phyloP scores from a whole-genome alignment of 2,797 vertebrate species.

The Notoglanidium macrostoma region DNA sequence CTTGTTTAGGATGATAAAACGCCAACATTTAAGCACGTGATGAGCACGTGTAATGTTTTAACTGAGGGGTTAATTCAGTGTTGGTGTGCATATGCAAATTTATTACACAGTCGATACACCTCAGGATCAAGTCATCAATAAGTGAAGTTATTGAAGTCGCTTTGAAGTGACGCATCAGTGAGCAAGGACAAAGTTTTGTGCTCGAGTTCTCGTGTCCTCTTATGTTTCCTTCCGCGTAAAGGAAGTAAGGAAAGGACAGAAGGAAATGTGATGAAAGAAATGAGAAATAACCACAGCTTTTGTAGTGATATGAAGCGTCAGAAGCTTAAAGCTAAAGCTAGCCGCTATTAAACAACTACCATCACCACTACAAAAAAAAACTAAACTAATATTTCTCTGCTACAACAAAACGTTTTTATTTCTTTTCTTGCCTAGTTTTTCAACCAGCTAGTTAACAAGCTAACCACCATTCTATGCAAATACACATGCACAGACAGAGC shows the following conservation, averaged over 20 bases:
- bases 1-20: not conserved
- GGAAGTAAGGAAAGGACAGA: not conserved
- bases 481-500: not conserved
- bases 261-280: not conserved
- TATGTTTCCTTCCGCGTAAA: not conserved
- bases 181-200: not conserved
- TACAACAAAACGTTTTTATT: not conserved
- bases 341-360: not conserved
- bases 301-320: not conserved
- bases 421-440: not conserved
- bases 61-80: not conserved
- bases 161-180: not conserved
- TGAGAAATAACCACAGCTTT: not conserved
- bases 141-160: not conserved
- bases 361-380: not conserved
- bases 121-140: not conserved
- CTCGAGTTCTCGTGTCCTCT: not conserved
- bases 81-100: not conserved
- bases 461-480: not conserved
- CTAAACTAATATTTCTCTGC: not conserved
- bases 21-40: not conserved
- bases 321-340: not conserved
- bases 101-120: not conserved
- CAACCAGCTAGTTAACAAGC: not conserved
- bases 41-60: not conserved